Base-by-base conservation (phyloP, 1,140 invertebrate species). In the Euura saliciscinereae region DNA sequence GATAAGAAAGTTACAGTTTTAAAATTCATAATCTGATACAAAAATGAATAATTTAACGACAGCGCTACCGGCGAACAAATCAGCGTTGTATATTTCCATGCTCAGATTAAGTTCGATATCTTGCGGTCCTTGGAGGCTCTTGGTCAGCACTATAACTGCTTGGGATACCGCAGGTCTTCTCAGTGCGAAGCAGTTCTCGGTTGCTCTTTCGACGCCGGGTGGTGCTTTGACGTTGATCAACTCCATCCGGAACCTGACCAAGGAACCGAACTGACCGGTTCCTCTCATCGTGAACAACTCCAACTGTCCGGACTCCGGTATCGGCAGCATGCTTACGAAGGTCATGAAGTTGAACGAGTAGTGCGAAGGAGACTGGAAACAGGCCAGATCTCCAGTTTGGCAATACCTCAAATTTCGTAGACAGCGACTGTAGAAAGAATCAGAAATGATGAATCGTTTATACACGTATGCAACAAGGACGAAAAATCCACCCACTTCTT, bases 321-420 rank as follows among this genome's bases (percentile, higher is more conserved):
- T 90, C 43, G 92, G 91, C 13, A 97, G 86, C 83, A 96, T 95
- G 68, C 95, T 94, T 0, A 95, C 93, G 77, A 98, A 93, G 0
- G 95, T 95, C 74, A 98, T 94, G 84, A 95, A 98, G 86, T 97
- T 97, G 88, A 93, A 97, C 4, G 95, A 96, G 80, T 94, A 94
- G 69, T 94, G 93, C 13, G 95, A 91, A 0, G 97, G 96, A 78
- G 92, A 90, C 6, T 90, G 91, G 7, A 93, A 88, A 77, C 96
- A 98, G 71, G 90, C 88, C 45, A 87, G 82, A 76, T 97, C 94
- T 43, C 90, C 88, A 2, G 90, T 83, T 8, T 88, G 89, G 79
- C 96, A 98, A 44, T 90, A 89, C 42, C 90, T 89, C 43, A 89
- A 89, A 8, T 89, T 88, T 71, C 93, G 90, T 67, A 94, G 92